These are phyloP conservation scores for Onychorhynchus coronatus DNA, from an alignment of 2,113 vertebrate species.

Conservation along the genomic window DNA sequence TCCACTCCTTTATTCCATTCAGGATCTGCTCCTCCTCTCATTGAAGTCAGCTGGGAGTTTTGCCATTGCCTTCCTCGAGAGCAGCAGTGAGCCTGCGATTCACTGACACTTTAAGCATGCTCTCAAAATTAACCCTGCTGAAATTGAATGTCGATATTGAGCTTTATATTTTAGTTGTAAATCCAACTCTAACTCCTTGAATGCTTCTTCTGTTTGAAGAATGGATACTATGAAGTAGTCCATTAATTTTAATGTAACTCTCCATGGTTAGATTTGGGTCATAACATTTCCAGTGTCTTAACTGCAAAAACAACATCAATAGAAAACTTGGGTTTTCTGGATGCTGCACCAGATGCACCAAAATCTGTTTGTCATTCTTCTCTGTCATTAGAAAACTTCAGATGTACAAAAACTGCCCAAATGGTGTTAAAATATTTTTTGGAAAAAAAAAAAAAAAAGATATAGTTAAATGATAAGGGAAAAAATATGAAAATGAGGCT, in stretches of 20 bases:
- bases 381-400: not conserved
- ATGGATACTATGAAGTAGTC: not conserved
- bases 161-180: constrained; percentile 46
- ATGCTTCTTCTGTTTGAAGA: constrained; percentile 1
- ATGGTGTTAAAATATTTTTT: not conserved
- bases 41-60: constrained; percentile 64
- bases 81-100: constrained; percentile 9
- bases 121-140: constrained; percentile 9
- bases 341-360: not conserved
- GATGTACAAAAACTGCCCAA: not conserved
- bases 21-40: constrained; percentile 58
- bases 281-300: not conserved
- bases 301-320: not conserved
- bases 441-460: not conserved
- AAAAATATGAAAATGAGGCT: not conserved
- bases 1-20: constrained; percentile 39
- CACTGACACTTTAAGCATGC: not conserved
- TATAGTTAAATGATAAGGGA: not conserved
- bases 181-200: constrained; percentile 32
- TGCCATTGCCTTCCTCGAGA: constrained; percentile 66
- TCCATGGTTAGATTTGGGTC: not conserved
- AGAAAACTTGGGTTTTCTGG: not conserved
- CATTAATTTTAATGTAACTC: not conserved
- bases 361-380: not conserved
- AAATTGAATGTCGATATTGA: not conserved